Evolutionary conservation across 1,140 invertebrate species (phyloP).

Genomic region (Bombyx mandarina): DNA sequence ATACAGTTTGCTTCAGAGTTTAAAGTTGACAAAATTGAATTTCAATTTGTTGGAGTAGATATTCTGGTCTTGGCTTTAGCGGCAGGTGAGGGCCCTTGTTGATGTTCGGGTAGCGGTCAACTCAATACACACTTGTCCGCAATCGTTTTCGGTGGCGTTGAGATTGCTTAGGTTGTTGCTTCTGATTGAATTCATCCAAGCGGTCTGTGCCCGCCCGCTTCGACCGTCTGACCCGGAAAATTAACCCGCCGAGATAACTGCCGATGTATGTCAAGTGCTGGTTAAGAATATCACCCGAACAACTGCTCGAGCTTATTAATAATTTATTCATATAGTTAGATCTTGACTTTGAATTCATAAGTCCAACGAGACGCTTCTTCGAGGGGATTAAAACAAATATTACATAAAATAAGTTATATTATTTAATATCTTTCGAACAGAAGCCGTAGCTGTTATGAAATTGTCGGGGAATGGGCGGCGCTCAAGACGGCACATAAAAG

Average conservation of each 20-base stretch:
- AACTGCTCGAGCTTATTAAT: background rate
- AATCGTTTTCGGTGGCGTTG: conserved; percentile 46
- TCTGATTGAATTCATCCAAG: conserved; percentile 61
- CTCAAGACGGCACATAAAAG: background rate
- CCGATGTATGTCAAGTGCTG: conserved; percentile 47
- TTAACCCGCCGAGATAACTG: conserved; percentile 52
- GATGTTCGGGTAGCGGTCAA: conserved; percentile 32
- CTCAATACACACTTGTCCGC: conserved; percentile 52
- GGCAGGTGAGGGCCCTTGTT: conserved; percentile 32
- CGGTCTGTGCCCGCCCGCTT: conserved; percentile 16
- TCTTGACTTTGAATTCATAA: too few relatives aligned
- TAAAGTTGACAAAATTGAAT: conserved; percentile 21
- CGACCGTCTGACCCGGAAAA: conserved; percentile 40
- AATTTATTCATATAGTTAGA: too few relatives aligned
- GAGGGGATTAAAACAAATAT: too few relatives aligned
- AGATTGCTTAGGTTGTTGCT: conserved; percentile 59
- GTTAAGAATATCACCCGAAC: conserved; percentile 17
- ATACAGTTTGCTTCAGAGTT: conserved; percentile 5
- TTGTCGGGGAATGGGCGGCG: background rate
- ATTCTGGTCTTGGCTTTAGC: conserved; percentile 27
- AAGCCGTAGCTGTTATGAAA: too few relatives aligned
- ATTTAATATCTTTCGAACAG: too few relatives aligned
- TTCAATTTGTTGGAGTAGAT: conserved; percentile 18
- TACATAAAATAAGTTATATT: too few relatives aligned
- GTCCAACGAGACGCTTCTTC: too few relatives aligned